A percentile compares a stretch with the other conserved stretches of the same genome.
Conservation (phyloP, 2,113 vertebrate genomes). For the Clarias macrocephalus region DNA sequence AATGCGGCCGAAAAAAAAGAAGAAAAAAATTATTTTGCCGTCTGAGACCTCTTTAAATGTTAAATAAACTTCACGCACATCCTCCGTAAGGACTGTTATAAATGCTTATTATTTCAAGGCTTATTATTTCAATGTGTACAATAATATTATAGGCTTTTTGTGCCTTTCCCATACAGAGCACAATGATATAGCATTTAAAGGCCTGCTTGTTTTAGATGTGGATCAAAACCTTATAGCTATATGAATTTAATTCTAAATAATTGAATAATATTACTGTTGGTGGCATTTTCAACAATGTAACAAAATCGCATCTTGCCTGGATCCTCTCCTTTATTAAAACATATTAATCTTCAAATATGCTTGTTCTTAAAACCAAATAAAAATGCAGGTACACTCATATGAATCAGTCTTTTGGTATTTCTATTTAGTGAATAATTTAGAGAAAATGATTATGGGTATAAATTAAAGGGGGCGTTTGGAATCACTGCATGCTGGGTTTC, state of each 20-base stretch:
- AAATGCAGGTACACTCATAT: background rate
- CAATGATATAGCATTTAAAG: background rate
- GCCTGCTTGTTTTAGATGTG: background rate
- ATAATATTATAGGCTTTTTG: background rate
- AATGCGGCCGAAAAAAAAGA: background rate
- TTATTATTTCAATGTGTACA: background rate
- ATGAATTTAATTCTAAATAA: background rate
- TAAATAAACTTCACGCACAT: background rate
- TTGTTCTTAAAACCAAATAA: background rate
- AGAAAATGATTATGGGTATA: background rate
- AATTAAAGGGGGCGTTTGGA: background rate
- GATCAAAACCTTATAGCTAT: background rate
- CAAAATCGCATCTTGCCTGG: background rate
- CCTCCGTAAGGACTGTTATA: background rate
- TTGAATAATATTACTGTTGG: background rate
- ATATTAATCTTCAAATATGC: background rate
- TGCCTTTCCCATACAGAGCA: background rate
- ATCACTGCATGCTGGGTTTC: background rate
- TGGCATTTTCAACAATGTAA: background rate
- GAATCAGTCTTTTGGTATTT: background rate
- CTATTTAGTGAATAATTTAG: background rate
- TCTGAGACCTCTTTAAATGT: background rate
- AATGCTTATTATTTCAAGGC: background rate
- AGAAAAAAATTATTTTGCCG: too few relatives aligned
- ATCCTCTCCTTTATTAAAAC: background rate